A percentile compares a stretch with the other conserved stretches of the same genome.
Evolutionary conservation across 2,113 vertebrate genomes (phyloP).

Genomic region (Channa argus): DNA sequence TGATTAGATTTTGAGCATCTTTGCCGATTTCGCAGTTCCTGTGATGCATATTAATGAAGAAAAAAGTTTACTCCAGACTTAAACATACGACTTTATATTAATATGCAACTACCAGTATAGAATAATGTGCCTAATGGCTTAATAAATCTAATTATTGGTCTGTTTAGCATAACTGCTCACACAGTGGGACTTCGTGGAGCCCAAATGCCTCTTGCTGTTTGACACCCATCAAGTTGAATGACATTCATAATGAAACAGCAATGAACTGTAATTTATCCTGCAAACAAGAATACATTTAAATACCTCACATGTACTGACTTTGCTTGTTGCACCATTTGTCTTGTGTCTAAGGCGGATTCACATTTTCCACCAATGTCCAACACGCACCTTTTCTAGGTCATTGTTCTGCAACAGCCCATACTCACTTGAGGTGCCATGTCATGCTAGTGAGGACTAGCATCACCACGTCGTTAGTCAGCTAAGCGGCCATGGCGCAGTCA

Average conservation of each 20-base stretch:
- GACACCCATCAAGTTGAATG: constrained; percentile 41
- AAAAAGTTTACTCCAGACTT: constrained; percentile 23
- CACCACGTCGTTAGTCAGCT: constrained; percentile 36
- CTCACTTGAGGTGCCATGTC: constrained; percentile 21
- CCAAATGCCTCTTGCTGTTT: constrained; percentile 45
- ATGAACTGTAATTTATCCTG: constrained; percentile 43
- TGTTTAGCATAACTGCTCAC: constrained; percentile 53
- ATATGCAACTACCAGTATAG: constrained; percentile 9
- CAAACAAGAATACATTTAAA: constrained; percentile 58
- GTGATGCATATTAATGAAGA: constrained; percentile 54
- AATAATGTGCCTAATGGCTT: constrained; percentile 24
- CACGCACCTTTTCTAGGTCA: constrained; percentile 23
- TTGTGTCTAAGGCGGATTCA: too few relatives aligned
- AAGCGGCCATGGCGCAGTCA: constrained; percentile 35
- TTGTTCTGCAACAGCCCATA: constrained; percentile 5
- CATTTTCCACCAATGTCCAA: neutral
- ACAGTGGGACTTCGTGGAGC: constrained; percentile 16
- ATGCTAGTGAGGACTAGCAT: constrained; percentile 13
- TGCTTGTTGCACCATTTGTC: too few relatives aligned
- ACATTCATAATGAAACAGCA: constrained; percentile 12
- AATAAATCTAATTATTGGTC: constrained; percentile 48
- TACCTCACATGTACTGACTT: neutral
- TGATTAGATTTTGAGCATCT: constrained; percentile 48
- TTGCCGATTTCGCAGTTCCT: constrained; percentile 25
- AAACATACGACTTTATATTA: constrained; percentile 4